These are phyloP conservation scores for Henricia sp. DNA, from an alignment of 53 echinoderm and acorn worm genomes.

Conservation along the genomic window DNA sequence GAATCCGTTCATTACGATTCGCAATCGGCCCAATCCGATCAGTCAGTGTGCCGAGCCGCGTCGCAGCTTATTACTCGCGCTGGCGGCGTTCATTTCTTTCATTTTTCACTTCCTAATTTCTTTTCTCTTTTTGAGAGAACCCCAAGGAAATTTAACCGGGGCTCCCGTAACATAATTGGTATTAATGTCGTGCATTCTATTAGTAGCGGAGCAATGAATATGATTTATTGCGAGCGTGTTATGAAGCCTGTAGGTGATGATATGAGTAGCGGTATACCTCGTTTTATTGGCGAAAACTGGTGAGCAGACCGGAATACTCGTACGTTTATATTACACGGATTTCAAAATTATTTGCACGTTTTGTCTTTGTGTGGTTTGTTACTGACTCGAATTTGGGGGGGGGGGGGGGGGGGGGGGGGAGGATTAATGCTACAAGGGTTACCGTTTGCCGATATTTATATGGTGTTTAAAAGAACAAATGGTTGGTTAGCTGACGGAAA, in stretches of 20 bases:
- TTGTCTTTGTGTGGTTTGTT: too few relatives aligned
- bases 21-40: background rate
- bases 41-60: conserved; percentile 6
- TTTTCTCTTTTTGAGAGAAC: background rate
- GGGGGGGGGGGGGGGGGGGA: too few relatives aligned
- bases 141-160: background rate
- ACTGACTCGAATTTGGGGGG: too few relatives aligned
- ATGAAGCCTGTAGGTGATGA: background rate
- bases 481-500: too few relatives aligned
- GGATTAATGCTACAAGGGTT: too few relatives aligned
- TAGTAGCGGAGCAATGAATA: conserved; percentile 20
- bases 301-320: too few relatives aligned
- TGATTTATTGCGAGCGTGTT: background rate
- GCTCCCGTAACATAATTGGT: background rate
- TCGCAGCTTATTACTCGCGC: conserved; percentile 35
- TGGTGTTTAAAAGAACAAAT: too few relatives aligned
- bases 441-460: too few relatives aligned
- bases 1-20: conserved; percentile 15
- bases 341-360: too few relatives aligned
- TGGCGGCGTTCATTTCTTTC: background rate
- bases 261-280: too few relatives aligned
- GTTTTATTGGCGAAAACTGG: too few relatives aligned
- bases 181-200: conserved; percentile 30
- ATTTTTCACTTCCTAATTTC: background rate
- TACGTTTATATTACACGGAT: too few relatives aligned